Evolutionary conservation across 1,140 invertebrate species (phyloP).

Genomic region (Myzus persicae): DNA sequence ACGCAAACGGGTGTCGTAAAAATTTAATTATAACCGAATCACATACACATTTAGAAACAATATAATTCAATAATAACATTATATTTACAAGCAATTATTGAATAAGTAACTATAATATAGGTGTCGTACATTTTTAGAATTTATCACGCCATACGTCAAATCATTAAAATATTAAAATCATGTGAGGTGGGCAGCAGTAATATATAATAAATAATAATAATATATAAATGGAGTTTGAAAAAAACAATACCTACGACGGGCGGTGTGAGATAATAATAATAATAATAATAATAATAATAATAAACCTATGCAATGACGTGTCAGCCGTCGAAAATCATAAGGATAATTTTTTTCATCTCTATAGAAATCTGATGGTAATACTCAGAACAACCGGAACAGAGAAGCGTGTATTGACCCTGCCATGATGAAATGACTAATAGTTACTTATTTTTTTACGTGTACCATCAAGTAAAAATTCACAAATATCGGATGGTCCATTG

Average conservation of each 20-base stretch:
- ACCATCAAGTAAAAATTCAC: background rate
- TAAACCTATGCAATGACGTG: background rate
- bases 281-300: background rate
- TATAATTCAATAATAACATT: background rate
- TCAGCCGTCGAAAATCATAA: conserved; percentile 13
- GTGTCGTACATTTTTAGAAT: background rate
- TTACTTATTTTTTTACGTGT: background rate
- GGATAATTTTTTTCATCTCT: background rate
- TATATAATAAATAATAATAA: background rate
- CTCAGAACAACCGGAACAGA: conserved; percentile 21
- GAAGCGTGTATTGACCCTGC: conserved; percentile 22
- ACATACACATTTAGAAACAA: background rate
- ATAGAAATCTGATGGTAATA: conserved; percentile 4
- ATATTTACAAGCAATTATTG: background rate
- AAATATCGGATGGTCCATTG: background rate
- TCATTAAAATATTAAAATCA: conserved; percentile 8
- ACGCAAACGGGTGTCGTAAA: background rate
- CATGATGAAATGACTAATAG: background rate
- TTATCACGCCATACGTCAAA: background rate
- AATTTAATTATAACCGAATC: background rate
- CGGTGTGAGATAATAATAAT: background rate
- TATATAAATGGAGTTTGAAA: background rate
- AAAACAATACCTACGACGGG: background rate
- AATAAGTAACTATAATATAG: background rate
- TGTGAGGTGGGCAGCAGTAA: background rate